Percentiles rank a stretch among this genome's conserved stretches.
Evolutionary conservation across 2,797 vertebrate genomes (phyloP).

Genomic region (Rallus crepitans): DNA sequence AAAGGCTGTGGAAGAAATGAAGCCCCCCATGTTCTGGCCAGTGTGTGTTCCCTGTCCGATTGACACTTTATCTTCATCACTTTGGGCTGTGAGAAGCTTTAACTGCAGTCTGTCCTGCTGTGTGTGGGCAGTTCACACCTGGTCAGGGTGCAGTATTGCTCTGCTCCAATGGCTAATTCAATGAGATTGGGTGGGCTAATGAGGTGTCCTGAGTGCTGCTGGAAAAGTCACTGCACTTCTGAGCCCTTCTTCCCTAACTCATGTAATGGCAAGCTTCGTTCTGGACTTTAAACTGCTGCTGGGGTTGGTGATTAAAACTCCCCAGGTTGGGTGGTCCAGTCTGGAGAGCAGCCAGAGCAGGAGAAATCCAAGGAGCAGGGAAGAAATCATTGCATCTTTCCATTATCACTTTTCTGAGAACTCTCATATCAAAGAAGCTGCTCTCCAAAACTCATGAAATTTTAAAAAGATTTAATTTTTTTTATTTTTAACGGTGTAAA

Average conservation of each 20-base stretch:
- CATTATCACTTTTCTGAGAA: not conserved
- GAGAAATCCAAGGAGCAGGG: not conserved
- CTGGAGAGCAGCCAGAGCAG: not conserved
- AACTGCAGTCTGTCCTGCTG: not conserved
- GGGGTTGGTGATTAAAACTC: not conserved
- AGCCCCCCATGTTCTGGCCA: not conserved
- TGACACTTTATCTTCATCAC: not conserved
- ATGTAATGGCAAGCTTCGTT: not conserved
- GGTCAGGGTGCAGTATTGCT: not conserved
- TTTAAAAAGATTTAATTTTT: not conserved
- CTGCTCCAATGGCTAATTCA: accelerated
- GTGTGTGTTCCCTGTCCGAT: not conserved
- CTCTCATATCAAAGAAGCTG: not conserved
- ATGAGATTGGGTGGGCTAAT: not conserved
- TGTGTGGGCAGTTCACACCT: not conserved
- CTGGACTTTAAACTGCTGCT: not conserved
- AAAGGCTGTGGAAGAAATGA: not conserved
- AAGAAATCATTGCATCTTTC: not conserved
- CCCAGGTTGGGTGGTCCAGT: not conserved
- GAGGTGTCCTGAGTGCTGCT: too few species aligned
- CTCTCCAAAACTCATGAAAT: not conserved
- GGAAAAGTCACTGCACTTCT: not conserved
- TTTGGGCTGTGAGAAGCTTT: not conserved
- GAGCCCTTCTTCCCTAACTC: not conserved
- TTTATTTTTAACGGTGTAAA: not conserved